phyloP scores from a whole-genome alignment of 2,113 vertebrate species.

The Eolophus roseicapilla region DNA sequence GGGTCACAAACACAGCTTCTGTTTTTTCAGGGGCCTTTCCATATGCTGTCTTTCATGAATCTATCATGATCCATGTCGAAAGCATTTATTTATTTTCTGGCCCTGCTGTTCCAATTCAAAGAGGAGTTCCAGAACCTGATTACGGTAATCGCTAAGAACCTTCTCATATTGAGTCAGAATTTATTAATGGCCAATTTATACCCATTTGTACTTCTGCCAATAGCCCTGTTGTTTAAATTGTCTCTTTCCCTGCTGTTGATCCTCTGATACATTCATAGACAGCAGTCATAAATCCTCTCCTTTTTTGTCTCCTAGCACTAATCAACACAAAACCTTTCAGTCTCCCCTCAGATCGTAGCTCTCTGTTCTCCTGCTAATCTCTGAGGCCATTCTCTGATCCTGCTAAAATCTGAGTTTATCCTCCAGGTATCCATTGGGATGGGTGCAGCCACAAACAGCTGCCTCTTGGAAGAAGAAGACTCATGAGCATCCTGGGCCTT shows the following conservation, averaged over 20 bases:
- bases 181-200: conserved; percentile 60
- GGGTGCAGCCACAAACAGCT: background rate
- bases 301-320: background rate
- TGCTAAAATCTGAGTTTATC: background rate
- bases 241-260: conserved; percentile 11
- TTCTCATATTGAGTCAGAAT: conserved; percentile 44
- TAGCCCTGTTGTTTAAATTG: conserved; percentile 45
- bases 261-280: conserved; percentile 26
- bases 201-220: conserved; percentile 56
- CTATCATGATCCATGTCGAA: background rate
- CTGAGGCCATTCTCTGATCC: background rate
- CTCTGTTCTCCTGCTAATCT: background rate
- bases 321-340: background rate
- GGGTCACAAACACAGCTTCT: background rate
- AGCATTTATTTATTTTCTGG: conserved; percentile 26
- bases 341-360: background rate
- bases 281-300: conserved; percentile 23
- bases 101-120: background rate
- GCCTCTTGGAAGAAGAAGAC: background rate
- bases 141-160: conserved; percentile 16
- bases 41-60: background rate
- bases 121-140: conserved; percentile 38
- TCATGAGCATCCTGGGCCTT: background rate
- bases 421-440: fast-evolving
- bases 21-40: background rate